Evolutionary conservation across 1,140 invertebrate species (phyloP), one percentile per base, ranked within the genome.

Genomic region (Papilio machaon): DNA sequence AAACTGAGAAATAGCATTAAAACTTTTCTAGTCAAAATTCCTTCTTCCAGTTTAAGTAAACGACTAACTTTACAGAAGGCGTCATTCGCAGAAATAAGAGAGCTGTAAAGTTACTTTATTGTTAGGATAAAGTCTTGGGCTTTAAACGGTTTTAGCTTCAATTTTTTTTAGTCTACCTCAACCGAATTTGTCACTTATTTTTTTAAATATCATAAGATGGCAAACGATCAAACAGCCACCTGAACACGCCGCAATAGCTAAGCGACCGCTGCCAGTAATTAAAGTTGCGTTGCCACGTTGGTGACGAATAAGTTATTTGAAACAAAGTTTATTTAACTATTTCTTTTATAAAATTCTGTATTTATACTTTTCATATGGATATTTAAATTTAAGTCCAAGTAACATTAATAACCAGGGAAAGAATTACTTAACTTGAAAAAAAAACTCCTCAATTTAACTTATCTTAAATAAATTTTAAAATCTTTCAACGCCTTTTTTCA

Each of bases 1-100:
- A 70, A 70, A 70, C 64, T 70, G 64, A 70, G 64, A 70, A 70
- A 70, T 70, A 35, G 64, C 64, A 70, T 70, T 70, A 70, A 70
- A 70, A 70, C 64, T 70, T 70, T 70, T 70, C 64, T 70, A 70
- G 64, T 70, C 64, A 70, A 70, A 70, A 70, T 70, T 35, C 64
- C 60, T 64, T 23, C 30, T 6, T 70, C 64, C 30, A 35, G 64
- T 70, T 70, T 70, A 70, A 70, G 64, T 70, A 70, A 70, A 70
- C 64, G 64, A 70, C 64, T 70, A 70, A 70, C 13, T 70, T 70
- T 70, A 70, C 64, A 70, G 58, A 60, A 70, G 30, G 64, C 64
- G 64, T 70, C 64, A 70, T 70, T 70, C 64, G 35, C 64, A 70
- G 64, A 70, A 70, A 70, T 70, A 70, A 38, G 64, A 70, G 35